Evolutionary conservation across 2,888 invertebrate species (phyloP), one percentile per base, ranked within the genome.

Genomic region (Ferdinandea cuprea): DNA sequence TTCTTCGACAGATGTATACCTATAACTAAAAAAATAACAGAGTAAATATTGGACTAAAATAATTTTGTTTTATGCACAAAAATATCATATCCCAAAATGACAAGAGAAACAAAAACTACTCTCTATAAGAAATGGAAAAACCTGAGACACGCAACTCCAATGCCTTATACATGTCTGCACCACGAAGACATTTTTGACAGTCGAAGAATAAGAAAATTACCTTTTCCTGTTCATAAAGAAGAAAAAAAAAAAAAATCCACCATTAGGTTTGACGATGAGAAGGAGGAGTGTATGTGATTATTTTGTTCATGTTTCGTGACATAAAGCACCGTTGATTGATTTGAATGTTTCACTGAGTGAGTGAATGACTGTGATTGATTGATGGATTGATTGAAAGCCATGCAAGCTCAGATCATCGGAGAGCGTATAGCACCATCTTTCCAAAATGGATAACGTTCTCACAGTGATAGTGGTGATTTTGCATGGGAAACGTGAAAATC

Each of bases 261-360:
- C 15, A 7, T 35, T 7, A 5, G 25, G n/a, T 37, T n/a, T 5
- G 17, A 19, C 21, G 46, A 32, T 30, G 50, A 32, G 32, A 5
- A 2, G 1, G 13, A 8, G 19, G 35, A n/a, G 50, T 50, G n/a
- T n/a, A n/a, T n/a, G 58, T 52, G 76, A 81, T 76, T 81, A 76
- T 81, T 71, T 76, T 73, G 61, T 76, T 25, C 52, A 71, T 81
- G 76, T 81, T 81, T 66, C 76, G 71, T 81, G 81, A 76, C 81
- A 81, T 66, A 81, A 71, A 59, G 71, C 76, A 76, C 76, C 66
- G 81, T 87, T 88, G 88, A 88, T 88, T 88, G 88, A 88, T 88
- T 88, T 88, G 88, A 88, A 88, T 88, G 88, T 88, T 88, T 87
- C 88, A 87, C 87, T 88, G 88, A 87, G 86, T 88, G 87, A 84